phyloP scores from a whole-genome alignment of 2,888 invertebrate genomes.

The Zygaena filipendulae region DNA sequence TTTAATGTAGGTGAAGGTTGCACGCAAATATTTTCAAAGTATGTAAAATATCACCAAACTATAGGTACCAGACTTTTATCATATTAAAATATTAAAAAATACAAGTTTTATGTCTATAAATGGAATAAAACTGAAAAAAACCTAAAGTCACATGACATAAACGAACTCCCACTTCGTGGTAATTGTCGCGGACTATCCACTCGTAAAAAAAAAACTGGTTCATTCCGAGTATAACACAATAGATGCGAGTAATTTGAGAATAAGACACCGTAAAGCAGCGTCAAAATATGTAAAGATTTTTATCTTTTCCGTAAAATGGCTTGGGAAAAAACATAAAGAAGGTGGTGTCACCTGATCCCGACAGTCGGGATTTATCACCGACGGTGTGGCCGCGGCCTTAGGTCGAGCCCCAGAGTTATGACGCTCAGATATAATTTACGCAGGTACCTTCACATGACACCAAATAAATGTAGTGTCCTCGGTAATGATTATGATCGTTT shows the following conservation, averaged over 20 bases:
- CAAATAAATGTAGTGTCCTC: slow-evolving; percentile 38
- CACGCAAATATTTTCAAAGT: no score
- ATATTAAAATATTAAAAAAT: slow-evolving; percentile 4
- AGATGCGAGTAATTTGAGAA: slow-evolving; percentile 65
- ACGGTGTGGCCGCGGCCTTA: slow-evolving; percentile 64
- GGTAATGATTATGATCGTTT: slow-evolving; percentile 40
- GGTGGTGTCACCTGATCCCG: slow-evolving; percentile 69
- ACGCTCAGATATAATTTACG: slow-evolving; percentile 56
- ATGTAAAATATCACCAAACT: no score
- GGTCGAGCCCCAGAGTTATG: slow-evolving; percentile 55
- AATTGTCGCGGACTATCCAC: no score
- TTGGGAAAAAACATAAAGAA: slow-evolving; percentile 71
- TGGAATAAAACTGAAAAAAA: background rate
- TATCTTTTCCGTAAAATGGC: slow-evolving; percentile 69
- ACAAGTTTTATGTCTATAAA: background rate
- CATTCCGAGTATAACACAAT: slow-evolving; percentile 60
- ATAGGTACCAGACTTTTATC: no score
- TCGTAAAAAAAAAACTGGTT: slow-evolving; percentile 42
- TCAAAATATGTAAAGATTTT: slow-evolving; percentile 70
- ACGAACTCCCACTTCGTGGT: no score
- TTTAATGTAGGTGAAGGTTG: no score
- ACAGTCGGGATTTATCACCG: slow-evolving; percentile 56
- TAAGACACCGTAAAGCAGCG: slow-evolving; percentile 60
- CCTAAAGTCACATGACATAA: no score
- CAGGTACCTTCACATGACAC: slow-evolving; percentile 32